Evolutionary conservation across 2,888 invertebrate species (phyloP), one percentile per base, ranked within the genome.

Genomic region (Mesorhabditis sp.): DNA sequence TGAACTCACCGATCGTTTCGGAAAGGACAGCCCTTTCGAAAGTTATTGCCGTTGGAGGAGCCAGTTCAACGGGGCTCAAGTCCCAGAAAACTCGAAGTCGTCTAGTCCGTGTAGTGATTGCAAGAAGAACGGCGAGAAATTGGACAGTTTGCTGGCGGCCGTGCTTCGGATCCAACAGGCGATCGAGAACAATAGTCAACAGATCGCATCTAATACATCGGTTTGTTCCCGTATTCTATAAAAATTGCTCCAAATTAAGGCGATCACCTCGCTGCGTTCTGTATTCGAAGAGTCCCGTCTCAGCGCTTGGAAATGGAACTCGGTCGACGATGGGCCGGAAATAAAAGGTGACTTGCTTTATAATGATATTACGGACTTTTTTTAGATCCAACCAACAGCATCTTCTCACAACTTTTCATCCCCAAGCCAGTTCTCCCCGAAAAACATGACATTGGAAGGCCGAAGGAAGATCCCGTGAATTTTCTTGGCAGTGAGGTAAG

Each of bases 271-370:
- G 10, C 58, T 50, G 58, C 58, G 58, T 13, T 10, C 58, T 13
- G n/a, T 50, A n/a, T n/a, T 50, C n/a, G 58, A 50, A 50, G 58
- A 50, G 58, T 50, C 58, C 10, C 58, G 58, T 50, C 58, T 50
- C 10, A 13, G 10, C 58, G 58, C 58, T 50, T 50, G 58, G 58
- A 50, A 50, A 50, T 50, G 58, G 58, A 50, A 50, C n/a, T 50
- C 58, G 7, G 28, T 28, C 28, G 28, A 28, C 28, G 28, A 28
- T 28, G 28, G 28, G 28, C 28, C 28, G 28, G 28, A 28, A 28
- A 28, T 28, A 28, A 28, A 28, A 28, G 28, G 28, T 28, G 28
- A 28, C 28, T 28, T 28, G 28, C 28, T 28, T 28, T 28, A 28
- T 28, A 28, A 28, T 28, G 28, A 28, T 28, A 28, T 28, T 28